These are phyloP conservation scores for Etheostoma spectabile DNA, from an alignment of 2,113 vertebrate genomes.

Conservation along the genomic window DNA sequence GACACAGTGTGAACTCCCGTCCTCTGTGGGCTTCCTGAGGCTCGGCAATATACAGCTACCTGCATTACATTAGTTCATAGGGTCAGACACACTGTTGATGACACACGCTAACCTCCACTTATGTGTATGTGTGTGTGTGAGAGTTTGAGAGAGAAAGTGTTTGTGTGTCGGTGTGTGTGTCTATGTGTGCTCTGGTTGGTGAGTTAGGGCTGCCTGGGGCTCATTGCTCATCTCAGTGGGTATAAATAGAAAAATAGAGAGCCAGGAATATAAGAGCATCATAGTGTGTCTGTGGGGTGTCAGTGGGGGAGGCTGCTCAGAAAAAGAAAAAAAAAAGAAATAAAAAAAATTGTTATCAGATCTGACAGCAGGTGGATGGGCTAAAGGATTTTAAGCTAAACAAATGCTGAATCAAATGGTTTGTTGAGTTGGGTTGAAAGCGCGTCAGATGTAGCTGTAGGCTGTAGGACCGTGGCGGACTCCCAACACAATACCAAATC, in stretches of 20 bases:
- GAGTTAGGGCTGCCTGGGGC: conserved; percentile 70
- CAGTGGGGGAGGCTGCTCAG: conserved; percentile 51
- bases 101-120: conserved; percentile 62
- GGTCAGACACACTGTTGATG: conserved; percentile 63
- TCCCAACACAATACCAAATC: not conserved
- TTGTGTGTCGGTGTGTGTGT: conserved; percentile 52
- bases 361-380: conserved; percentile 46
- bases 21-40: conserved; percentile 34
- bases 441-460: not conserved
- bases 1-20: conserved; percentile 42
- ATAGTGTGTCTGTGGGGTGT: conserved; percentile 56
- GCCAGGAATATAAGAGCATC: conserved; percentile 65
- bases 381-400: conserved; percentile 30
- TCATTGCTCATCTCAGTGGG: conserved; percentile 75
- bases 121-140: conserved; percentile 29
- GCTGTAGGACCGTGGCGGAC: not conserved
- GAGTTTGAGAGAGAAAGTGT: conserved; percentile 35
- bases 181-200: conserved; percentile 29
- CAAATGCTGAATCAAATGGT: conserved; percentile 18
- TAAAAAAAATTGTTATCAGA: conserved; percentile 22
- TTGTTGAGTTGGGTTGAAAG: not conserved
- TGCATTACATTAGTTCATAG: conserved; percentile 62
- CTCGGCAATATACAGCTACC: conserved; percentile 52
- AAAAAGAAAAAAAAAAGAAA: not conserved
- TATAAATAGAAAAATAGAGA: conserved; percentile 77